Evolutionary conservation across 2,888 invertebrate species (phyloP), one percentile per base, ranked within the genome.

Genomic region (Ptycholaimellus sp.): DNA sequence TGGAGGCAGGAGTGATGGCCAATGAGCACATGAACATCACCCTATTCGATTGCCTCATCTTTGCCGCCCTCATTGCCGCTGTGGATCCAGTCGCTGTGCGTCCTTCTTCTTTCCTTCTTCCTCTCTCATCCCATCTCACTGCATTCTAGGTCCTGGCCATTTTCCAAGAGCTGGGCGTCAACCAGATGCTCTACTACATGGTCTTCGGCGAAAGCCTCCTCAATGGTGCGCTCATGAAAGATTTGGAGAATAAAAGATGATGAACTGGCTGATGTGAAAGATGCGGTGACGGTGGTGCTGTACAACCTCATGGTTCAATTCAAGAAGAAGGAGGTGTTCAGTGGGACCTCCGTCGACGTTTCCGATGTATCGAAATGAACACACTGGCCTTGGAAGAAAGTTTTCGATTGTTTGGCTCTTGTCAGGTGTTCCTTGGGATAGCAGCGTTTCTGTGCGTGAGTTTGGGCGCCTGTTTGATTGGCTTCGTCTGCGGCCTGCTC

Each of bases 201-300:
- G 67, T 69, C 9, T 69, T 69, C 51, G 69, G 69, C 21, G 69
- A 69, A 49, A 67, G 66, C 1, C 52, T 69, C 11, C 57, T 69
- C 16, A 69, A 69, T 47, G 67, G 66, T 65, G 21, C 9, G n/a
- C 18, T 13, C 6, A 20, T 32, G 6, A 14, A 14, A n/a, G 6
- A 7, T 30, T 30, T 30, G 16, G n/a, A 4, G n/a, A n/a, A n/a
- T n/a, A n/a, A n/a, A n/a, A n/a, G n/a, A n/a, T n/a, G n/a, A n/a
- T n/a, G n/a, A n/a, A n/a, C n/a, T n/a, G n/a, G n/a, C n/a, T n/a
- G n/a, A 25, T 17, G 13, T 39, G 41, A 3, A 34, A 59, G 67
- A 68, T 57, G 68, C 67, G 28, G 67, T 68, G 2, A 67, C 67
- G 2, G 65, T 68, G 5, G 68, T 68, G 3, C 52, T 67, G 38